Evolutionary conservation across 2,113 vertebrate genomes (phyloP).

Genomic region (Cyprinodon brontotheroides): DNA sequence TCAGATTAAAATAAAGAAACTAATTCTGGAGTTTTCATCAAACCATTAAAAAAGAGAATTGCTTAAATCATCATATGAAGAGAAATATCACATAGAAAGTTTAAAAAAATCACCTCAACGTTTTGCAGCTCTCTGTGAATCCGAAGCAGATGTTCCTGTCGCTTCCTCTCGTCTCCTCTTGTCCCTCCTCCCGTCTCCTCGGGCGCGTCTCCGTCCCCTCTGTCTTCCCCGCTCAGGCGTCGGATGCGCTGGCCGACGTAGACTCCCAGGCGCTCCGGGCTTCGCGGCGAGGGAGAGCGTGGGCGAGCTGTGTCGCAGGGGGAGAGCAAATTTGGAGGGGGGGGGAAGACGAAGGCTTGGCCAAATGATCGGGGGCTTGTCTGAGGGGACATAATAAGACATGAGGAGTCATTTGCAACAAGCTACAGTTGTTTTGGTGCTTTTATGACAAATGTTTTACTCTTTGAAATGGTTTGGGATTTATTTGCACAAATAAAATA

Average conservation of each 20-base stretch:
- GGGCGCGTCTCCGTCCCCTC: conserved; percentile 44
- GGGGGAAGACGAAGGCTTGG: conserved; percentile 80
- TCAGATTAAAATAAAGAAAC: neutral
- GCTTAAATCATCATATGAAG: neutral
- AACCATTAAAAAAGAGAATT: neutral
- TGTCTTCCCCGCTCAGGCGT: conserved; percentile 70
- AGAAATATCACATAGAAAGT: neutral
- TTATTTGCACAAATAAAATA: neutral
- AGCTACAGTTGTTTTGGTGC: neutral
- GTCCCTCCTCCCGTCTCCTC: conserved; percentile 46
- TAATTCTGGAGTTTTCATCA: neutral
- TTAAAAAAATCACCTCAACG: conserved; percentile 84
- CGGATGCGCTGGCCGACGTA: conserved; percentile 78
- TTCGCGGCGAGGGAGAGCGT: conserved; percentile 65
- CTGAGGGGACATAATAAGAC: conserved; percentile 31
- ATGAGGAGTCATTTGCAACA: neutral
- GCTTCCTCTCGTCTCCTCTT: conserved; percentile 68
- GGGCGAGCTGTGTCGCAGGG: conserved; percentile 32
- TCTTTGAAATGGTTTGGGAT: neutral
- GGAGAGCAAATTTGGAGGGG: conserved; percentile 51
- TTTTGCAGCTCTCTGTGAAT: conserved; percentile 87
- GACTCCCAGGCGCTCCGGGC: conserved; percentile 69
- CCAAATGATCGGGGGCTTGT: conserved; percentile 59
- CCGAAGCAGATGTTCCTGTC: conserved; percentile 82
- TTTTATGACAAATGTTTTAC: neutral